phyloP scores from a whole-genome alignment of 2,113 vertebrate species.

The Hemibagrus wyckioides region DNA sequence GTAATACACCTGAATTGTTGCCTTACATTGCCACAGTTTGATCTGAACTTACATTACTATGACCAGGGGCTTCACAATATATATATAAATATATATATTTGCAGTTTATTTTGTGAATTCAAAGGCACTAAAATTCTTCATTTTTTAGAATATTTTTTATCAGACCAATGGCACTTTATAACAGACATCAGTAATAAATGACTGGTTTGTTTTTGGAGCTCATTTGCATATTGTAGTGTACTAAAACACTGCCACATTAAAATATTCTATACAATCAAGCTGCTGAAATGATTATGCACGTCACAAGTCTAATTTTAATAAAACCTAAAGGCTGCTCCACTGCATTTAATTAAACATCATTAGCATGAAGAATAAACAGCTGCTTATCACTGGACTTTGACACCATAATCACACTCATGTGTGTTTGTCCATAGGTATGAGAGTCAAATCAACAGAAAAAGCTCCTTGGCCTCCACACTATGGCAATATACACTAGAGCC shows the following conservation, averaged over 20 bases:
- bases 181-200: not conserved
- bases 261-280: not conserved
- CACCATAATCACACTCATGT: not conserved
- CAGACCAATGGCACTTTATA: not conserved
- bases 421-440: not conserved
- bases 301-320: not conserved
- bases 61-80: too few species aligned
- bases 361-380: not conserved
- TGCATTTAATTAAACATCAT: not conserved
- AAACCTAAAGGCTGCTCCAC: not conserved
- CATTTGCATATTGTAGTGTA: not conserved
- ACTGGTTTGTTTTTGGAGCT: not conserved
- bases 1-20: not conserved
- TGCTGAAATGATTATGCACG: not conserved
- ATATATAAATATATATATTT: too few species aligned
- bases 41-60: not conserved
- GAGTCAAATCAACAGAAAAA: not conserved
- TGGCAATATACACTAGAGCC: too few species aligned
- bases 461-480: not conserved
- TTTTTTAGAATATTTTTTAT: too few species aligned
- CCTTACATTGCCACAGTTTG: not conserved
- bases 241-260: not conserved
- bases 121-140: too few species aligned
- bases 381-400: slow-evolving; percentile 17
- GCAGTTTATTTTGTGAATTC: too few species aligned